These are phyloP conservation scores for Peucedramus taeniatus DNA, from an alignment of 2,113 vertebrate species.

Conservation along the genomic window DNA sequence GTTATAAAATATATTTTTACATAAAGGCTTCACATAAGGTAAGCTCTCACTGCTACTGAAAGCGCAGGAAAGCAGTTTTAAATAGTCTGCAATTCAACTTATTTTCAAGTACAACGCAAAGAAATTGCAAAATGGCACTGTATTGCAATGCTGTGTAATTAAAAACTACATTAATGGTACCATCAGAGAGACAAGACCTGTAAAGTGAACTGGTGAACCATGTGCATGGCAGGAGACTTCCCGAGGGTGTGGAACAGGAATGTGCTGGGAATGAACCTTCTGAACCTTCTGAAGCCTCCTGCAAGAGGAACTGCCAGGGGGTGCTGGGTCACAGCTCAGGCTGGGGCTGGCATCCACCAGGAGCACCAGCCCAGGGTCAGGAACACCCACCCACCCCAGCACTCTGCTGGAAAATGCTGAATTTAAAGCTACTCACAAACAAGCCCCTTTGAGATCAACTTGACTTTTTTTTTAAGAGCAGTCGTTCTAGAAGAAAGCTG, in stretches of 20 bases:
- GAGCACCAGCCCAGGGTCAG: not conserved
- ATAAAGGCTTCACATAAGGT: constrained; percentile 67
- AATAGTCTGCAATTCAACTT: constrained; percentile 64
- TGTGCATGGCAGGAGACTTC: not conserved
- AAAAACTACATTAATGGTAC: constrained; percentile 26
- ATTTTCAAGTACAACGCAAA: constrained; percentile 73
- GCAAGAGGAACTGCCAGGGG: not conserved
- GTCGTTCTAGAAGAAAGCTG: not conserved
- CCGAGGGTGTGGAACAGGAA: not conserved
- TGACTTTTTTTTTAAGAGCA: not conserved
- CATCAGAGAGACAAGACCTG: constrained; percentile 38
- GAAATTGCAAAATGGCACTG: constrained; percentile 61
- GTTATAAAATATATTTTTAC: constrained; percentile 72
- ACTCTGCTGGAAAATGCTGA: not conserved
- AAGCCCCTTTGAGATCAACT: not conserved
- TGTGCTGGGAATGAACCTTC: not conserved
- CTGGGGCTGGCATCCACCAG: not conserved
- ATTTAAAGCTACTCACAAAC: not conserved
- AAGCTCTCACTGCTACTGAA: constrained; percentile 45
- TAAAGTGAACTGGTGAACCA: not conserved
- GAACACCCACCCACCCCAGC: not conserved
- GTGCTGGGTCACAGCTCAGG: not conserved
- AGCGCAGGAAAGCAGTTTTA: constrained; percentile 61
- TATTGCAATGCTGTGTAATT: constrained; percentile 23
- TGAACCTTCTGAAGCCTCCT: too few species aligned